Evolutionary conservation across 2,797 vertebrate genomes (phyloP), one percentile per base, ranked within the genome.

Genomic region (Limnodromus scolopaceus): DNA sequence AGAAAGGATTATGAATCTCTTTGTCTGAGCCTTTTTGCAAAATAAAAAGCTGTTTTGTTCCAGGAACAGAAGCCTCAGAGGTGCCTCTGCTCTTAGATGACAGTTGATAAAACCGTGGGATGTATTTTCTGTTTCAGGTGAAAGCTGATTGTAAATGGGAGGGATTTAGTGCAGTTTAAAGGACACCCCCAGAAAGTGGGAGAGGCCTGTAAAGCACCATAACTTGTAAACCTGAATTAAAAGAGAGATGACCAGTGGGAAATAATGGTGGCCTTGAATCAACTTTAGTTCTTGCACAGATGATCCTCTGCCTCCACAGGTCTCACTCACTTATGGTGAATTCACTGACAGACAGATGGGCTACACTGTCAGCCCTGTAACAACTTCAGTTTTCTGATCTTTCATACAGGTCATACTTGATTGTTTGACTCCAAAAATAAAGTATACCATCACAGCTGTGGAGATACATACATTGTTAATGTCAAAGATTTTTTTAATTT

Each of bases 71-170:
- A 84, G 53, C 36, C 82, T 39, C 20, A 72, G 68, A 85, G 36
- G 39, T 87, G 71, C 36, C n/a, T 92, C 22, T 0, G n/a, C 12
- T 92, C 41, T 82, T 82, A 69, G 63, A 49, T 65, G 77, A 36
- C 38, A 41, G 38, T 3, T 66, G 43, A 76, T 72, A 70, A 84
- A 95, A 34, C 20, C 0, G 0, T n/a, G 66, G 78, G 68, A 66
- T 92, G 60, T 61, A 10, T 85, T 91, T 89, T 92, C 70, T 91
- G 24, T 79, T 91, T 85, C 84, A 80, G 39, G 43, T 70, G 89
- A 85, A 87, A 93, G 64, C 17, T 89, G 75, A 43, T 70, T 65
- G 61, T 77, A 87, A 89, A 63, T 60, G 55, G 36, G 79, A 89
- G 76, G 39, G 79, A 77, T 87, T 92, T 80, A 41, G 4, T 63